Evolutionary conservation across 2,797 vertebrate species (phyloP), one percentile per base, ranked within the genome.

Genomic region (Benthosema pterotum): DNA sequence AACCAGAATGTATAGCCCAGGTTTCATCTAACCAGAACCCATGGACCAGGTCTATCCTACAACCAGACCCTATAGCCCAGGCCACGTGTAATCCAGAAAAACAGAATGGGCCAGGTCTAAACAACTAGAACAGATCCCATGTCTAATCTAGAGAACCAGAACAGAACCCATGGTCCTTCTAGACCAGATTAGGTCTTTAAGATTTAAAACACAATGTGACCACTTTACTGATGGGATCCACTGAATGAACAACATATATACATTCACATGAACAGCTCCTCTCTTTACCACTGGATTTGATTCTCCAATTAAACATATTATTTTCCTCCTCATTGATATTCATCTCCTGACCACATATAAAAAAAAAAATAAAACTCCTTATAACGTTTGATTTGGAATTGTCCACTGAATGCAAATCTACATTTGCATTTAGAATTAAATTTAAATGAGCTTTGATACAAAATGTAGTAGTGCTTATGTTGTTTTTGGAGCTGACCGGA

Each of bases 351-450:
- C 18, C 48, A 46, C 7, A 17, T n/a, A n/a, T n/a, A n/a, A n/a
- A n/a, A n/a, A n/a, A n/a, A n/a, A 16, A 17, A 65, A 19, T 17
- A 16, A 17, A 65, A 17, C 47, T 25, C 2, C 14, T 8, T 17
- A n/a, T 19, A 11, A 59, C 57, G 16, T 46, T 59, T 65, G 49
- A 72, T 67, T 70, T 32, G 68, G 45, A 76, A 80, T 79, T 62
- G 67, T 32, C 64, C 14, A 56, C 55, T 60, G 64, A 74, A 19
- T 43, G 72, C 14, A 63, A 69, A 32, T 32, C 28, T 32, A 32
- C 28, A 6, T 71, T 77, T 60, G 42, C 58, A 56, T 77, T 80
- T 32, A 69, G 59, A 57, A 67, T 79, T 65, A 68, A 67, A 80
- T 63, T 49, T 11, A 48, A 67, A 45, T 42, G 62, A 73, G 70